Base-by-base conservation (phyloP, 1,140 invertebrate species). In the Bombus vancouverensis region DNA sequence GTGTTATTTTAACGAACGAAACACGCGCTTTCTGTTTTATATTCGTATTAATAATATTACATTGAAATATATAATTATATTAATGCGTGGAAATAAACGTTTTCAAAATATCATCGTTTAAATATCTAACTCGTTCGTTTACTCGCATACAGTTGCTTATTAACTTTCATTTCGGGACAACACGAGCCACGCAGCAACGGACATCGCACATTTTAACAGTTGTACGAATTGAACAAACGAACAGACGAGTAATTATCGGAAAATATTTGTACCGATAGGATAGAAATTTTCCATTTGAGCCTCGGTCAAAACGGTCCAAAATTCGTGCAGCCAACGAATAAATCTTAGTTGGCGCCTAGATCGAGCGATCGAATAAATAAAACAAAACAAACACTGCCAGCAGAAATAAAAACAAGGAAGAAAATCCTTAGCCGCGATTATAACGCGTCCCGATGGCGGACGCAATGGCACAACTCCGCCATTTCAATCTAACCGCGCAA, bases 401-500 rank as follows among this genome's bases (percentile, higher is more conserved):
- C 9, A 3, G 1, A 53, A 34, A 28, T n/a, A 53, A 9, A 18
- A 12, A 12, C 9, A 28, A 32, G 2, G 13, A 47, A 1, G 15
- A 2, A 39, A 65, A 79, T 66, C 22, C 39, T 79, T 75, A 3
- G 42, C 18, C 18, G 47, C 6, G n/a, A 3, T 42, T 1, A 47
- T 59, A 53, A 71, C 66, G 25, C 34, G 34, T 42, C 34, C 42
- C 47, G 5, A 32, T 39, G 22, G 77, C 37, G 3, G 1, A 22
- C 15, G 12, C 34, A 3, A 8, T 39, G 34, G 66, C 66, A 42
- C 47, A 72, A 44, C n/a, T 15, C 47, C 32, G 68, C 37, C 25
- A 71, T 71, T 74, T 73, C 80, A 44, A 81, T 81, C 53, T 53
- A 39, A n/a, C 68, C 68, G n/a, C n/a, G 47, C 53, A 28, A n/a